Evolutionary conservation across 2,888 invertebrate genomes (phyloP), one percentile per base, ranked within the genome.

Genomic region (Leptogaster cylindrica): DNA sequence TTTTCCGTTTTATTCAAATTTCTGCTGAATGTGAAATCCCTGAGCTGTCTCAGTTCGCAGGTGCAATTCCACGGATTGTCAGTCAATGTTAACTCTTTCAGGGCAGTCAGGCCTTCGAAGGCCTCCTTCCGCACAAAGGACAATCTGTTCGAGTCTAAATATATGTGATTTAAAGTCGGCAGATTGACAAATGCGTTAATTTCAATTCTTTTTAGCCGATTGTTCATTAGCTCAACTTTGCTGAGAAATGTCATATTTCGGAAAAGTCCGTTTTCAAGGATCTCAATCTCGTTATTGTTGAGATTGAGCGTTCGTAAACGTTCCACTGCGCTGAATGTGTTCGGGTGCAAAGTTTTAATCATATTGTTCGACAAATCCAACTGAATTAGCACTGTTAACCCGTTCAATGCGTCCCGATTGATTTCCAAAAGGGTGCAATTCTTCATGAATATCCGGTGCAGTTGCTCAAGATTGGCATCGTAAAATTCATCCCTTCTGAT

Each of bases 61-160:
- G 95, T 92, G 76, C 95, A 95, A 69, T 89, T 86, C 95, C 95
- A 95, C 0, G 90, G 91, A 77, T 95, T 95, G 70, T 89, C 88
- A 71, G 88, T 87, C 1, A 95, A 83, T 65, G 89, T 89, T 44
- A 95, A 82, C 74, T 89, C 90, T 23, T 86, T 86, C 63, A 95
- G 79, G 70, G 87, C 88, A 1, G 85, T 83, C 63, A 93, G 80
- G 28, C 85, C 84, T 66, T 84, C 83, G 67, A 92, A 85, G 4
- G 88, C 86, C 68, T 88, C 87, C 50, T 86, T 82, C 74, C 85
- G 85, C 51, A 94, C 79, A 63, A 85, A 84, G 63, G 87, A 88
- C 65, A 95, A 81, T 74, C 86, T 87, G 77, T 95, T 95, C 36
- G 88, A 86, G 71, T 89, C 86, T 68, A 95, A 81, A 70, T 87